A percentile compares a stretch with the other conserved stretches of the same genome.
Evolutionary conservation across 2,113 vertebrate genomes (phyloP).

Genomic region (Charina bottae): DNA sequence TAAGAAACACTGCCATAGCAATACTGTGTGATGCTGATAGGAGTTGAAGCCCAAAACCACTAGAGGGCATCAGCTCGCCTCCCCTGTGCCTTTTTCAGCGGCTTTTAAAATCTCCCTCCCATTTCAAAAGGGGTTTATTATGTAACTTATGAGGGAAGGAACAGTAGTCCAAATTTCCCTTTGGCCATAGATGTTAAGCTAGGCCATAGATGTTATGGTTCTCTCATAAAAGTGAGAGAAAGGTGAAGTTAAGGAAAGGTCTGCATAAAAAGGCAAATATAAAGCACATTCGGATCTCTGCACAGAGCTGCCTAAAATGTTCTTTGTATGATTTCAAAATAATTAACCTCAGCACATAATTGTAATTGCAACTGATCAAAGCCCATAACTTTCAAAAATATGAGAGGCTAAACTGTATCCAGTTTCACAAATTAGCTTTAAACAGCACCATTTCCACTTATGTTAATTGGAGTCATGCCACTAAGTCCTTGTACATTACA

Average conservation of each 20-base stretch:
- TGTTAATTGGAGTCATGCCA: neutral
- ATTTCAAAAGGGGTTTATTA: neutral
- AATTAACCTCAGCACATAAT: conserved; percentile 27
- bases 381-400: conserved; percentile 21
- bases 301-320: neutral
- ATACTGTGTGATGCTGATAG: neutral
- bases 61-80: neutral
- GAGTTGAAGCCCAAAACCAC: neutral
- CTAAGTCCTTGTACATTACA: conserved; percentile 18
- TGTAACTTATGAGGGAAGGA: neutral
- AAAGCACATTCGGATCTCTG: neutral
- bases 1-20: neutral
- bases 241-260: neutral
- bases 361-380: conserved; percentile 33
- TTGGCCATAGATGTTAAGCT: neutral
- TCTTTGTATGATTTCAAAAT: neutral
- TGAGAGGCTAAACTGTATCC: conserved; percentile 21
- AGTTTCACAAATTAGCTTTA: conserved; percentile 26
- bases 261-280: neutral
- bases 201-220: neutral
- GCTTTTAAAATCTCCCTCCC: neutral
- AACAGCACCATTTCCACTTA: neutral
- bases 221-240: neutral
- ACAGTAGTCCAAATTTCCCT: neutral
- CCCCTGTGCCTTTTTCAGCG: neutral